Evolutionary conservation across 2,888 invertebrate species (phyloP), one percentile per base, ranked within the genome.

Genomic region (Agonopterix subpropinquella): DNA sequence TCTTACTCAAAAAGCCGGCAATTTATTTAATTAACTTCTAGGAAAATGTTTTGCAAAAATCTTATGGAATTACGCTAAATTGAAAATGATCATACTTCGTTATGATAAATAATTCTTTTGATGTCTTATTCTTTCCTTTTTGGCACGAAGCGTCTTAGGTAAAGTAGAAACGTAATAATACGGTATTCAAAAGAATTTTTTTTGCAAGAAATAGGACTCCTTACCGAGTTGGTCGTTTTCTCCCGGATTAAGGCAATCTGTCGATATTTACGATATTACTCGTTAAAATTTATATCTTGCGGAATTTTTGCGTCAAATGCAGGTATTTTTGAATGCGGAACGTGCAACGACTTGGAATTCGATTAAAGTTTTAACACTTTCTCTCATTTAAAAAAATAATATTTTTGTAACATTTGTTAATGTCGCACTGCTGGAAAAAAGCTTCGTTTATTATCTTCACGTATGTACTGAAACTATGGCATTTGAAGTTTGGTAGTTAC

Each of bases 221-320:
- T 41, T 35, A 35, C 9, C 44, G 44, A 36, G 44, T 44, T 45
- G 11, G 11, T 35, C 41, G 46, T 53, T 53, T 56, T 49, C 55
- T 49, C 49, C 47, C 50, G 59, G 57, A 65, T 65, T 67, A 64
- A 54, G 53, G 57, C 60, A 62, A 61, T 64, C 59, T 59, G 53
- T 56, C 58, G 59, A 64, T 67, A 70, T 70, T 71, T 67, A 66
- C 65, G 59, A 51, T 45, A 11, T 11, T 42, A 55, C 62, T 66
- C 65, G 64, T 70, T 67, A 65, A 65, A 67, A 65, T 68, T 65
- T 68, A 67, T 61, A 59, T 58, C 55, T 59, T 53, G 41, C 18
- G 45, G 36, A 44, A 47, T 49, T 18, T 44, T 44, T 41, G 39
- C 15, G 48, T 41, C 36, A 28, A 48, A 45, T n/a, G 28, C 11